Evolutionary conservation across 2,888 invertebrate genomes (phyloP), one percentile per base, ranked within the genome.

Genomic region (Tipula confusa): DNA sequence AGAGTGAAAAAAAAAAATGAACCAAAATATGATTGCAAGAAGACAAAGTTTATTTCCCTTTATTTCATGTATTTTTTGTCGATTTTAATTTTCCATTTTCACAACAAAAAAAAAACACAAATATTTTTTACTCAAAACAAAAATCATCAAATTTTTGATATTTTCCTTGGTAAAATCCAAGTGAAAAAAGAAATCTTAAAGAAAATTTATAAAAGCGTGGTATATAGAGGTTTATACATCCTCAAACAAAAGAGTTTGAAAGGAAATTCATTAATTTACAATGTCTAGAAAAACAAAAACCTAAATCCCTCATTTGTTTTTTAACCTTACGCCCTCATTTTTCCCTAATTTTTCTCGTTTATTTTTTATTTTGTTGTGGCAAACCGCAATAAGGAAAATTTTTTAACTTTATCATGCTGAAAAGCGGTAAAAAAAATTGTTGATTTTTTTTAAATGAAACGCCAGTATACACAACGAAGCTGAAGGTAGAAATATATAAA

Each of bases 241-340:
- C 9, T 24, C 9, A 64, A 64, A 24, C 24, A 24, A 64, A 24
- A 24, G 24, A 64, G 64, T 64, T 64, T 64, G 64, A 64, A 64
- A 64, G 64, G 64, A 64, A 64, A 64, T 64, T 64, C 64, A 64
- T 64, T 64, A 64, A 64, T 64, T 64, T 64, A 64, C 64, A 64
- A 64, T 64, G 64, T 64, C 64, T 64, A 64, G 24, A 64, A 64
- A n/a, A n/a, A n/a, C n/a, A 9, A 24, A 64, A 9, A 24, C 64
- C 24, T 64, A 24, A 64, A 64, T 64, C 24, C 64, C 64, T 64
- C 64, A 64, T 64, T 64, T 64, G 64, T 64, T 64, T 64, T 64
- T n/a, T n/a, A n/a, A n/a, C 18, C 24, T 64, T 24, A 6, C 64
- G 24, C 9, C 9, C 9, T 24, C 24, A 9, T 64, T 9, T 64